These are phyloP conservation scores for Drosophila neocordata DNA, from an alignment of 1,140 invertebrate genomes.

Conservation along the genomic window DNA sequence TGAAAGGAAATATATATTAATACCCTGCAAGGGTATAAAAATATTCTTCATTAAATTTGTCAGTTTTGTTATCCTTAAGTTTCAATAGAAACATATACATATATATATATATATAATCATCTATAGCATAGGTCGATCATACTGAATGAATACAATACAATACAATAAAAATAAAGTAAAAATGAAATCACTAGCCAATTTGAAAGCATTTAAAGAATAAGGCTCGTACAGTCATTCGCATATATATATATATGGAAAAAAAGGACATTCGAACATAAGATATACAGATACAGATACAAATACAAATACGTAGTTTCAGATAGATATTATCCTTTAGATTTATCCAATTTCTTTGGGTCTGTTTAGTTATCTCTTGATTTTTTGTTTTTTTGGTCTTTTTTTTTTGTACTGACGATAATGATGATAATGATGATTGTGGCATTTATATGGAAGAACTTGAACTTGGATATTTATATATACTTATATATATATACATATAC, in stretches of 20 bases:
- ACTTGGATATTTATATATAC: slow-evolving; percentile 55
- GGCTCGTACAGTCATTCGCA: slow-evolving; percentile 16
- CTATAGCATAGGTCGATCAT: neutral
- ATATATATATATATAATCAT: neutral
- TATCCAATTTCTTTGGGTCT: slow-evolving; percentile 36
- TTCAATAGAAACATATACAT: no score
- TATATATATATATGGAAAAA: slow-evolving; percentile 6
- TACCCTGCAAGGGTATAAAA: no score
- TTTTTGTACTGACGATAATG: slow-evolving; percentile 39
- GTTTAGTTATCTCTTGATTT: slow-evolving; percentile 45
- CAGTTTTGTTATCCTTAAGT: no score
- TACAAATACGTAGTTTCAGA: slow-evolving; percentile 31
- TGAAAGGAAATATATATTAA: neutral
- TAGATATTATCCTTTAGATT: slow-evolving; percentile 50
- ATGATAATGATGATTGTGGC: slow-evolving; percentile 17
- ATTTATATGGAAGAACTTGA: slow-evolving; percentile 63
- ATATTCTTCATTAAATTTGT: no score
- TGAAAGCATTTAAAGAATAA: slow-evolving; percentile 56
- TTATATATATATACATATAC: slow-evolving; percentile 33
- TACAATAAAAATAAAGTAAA: slow-evolving; percentile 26
- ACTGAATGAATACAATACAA: slow-evolving; percentile 19
- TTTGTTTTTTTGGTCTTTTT: slow-evolving; percentile 36
- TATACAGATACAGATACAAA: slow-evolving; percentile 26
- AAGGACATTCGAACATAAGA: slow-evolving; percentile 47
- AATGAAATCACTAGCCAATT: slow-evolving; percentile 75